These are phyloP conservation scores for Eupithecia exiguata DNA, from an alignment of 2,888 invertebrate genomes.

Conservation along the genomic window DNA sequence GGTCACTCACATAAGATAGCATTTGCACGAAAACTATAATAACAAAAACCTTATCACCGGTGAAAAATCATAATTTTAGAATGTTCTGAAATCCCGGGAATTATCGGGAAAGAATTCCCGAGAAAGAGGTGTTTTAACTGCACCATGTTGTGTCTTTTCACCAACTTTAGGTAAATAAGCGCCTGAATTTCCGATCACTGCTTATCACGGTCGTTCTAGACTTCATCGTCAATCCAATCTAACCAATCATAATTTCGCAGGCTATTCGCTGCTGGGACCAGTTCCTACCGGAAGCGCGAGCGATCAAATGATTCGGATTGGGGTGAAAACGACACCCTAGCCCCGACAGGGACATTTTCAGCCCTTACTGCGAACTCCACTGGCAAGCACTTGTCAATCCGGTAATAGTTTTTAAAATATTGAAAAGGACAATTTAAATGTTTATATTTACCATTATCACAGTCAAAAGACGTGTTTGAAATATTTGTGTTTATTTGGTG, in stretches of 20 bases:
- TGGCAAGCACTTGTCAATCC: slow-evolving; percentile 22
- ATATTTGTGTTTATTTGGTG: neutral
- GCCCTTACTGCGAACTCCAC: slow-evolving; percentile 27
- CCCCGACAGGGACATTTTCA: slow-evolving; percentile 13
- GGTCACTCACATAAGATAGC: too few relatives aligned
- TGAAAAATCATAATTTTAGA: too few relatives aligned
- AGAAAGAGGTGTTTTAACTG: too few relatives aligned
- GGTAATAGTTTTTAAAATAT: slow-evolving; percentile 8
- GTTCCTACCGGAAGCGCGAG: slow-evolving; percentile 97
- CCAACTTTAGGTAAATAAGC: too few relatives aligned
- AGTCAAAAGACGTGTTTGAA: neutral
- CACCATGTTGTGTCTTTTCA: too few relatives aligned
- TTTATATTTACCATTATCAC: slow-evolving; percentile 3
- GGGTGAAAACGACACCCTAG: slow-evolving; percentile 2
- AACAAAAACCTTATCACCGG: too few relatives aligned
- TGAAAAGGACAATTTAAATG: slow-evolving; percentile 2
- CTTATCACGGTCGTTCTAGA: too few relatives aligned
- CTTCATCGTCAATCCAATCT: too few relatives aligned
- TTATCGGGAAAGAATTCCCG: too few relatives aligned
- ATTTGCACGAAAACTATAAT: too few relatives aligned
- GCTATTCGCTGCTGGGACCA: slow-evolving; percentile 97
- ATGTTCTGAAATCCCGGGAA: too few relatives aligned
- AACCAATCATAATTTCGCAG: slow-evolving; percentile 73
- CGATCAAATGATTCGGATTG: slow-evolving; percentile 88
- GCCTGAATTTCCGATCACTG: too few relatives aligned